Evolutionary conservation across 2,113 vertebrate genomes (phyloP).

Genomic region (Myanophis thanlyinensis): DNA sequence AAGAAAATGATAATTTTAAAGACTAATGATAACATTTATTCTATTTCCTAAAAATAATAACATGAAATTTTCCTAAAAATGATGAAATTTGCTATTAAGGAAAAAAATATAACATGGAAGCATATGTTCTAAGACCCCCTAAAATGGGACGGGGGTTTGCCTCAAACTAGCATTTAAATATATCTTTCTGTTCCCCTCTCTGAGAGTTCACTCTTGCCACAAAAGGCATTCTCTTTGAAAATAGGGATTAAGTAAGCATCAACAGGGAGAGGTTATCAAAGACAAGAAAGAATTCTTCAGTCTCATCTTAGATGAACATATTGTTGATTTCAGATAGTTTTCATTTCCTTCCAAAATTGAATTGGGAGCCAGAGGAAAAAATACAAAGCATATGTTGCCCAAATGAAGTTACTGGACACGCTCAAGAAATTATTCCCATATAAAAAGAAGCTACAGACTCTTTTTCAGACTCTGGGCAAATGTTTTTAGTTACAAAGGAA

Average conservation of each 20-base stretch:
- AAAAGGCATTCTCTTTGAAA: background rate
- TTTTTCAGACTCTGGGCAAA: background rate
- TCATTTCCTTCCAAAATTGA: background rate
- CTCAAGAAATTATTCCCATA: background rate
- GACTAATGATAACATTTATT: background rate
- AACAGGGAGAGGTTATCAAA: background rate
- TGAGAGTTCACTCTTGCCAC: background rate
- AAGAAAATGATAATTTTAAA: background rate
- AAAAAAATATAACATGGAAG: background rate
- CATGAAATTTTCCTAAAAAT: too few relatives aligned
- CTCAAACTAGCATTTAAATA: background rate
- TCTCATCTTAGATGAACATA: background rate
- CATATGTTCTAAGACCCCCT: background rate
- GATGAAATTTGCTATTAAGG: slow-evolving; percentile 7
- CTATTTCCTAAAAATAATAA: background rate
- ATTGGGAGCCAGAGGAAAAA: background rate
- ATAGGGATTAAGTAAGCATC: background rate
- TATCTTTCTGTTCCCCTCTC: background rate
- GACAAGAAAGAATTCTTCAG: background rate
- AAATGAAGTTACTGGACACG: background rate
- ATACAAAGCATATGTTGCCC: background rate
- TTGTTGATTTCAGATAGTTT: background rate
- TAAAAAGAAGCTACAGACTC: background rate
- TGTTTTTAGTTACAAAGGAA: background rate
- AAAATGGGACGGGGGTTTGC: background rate